Conservation (phyloP, 2,113 vertebrate species). For the Corydoras sp. region DNA sequence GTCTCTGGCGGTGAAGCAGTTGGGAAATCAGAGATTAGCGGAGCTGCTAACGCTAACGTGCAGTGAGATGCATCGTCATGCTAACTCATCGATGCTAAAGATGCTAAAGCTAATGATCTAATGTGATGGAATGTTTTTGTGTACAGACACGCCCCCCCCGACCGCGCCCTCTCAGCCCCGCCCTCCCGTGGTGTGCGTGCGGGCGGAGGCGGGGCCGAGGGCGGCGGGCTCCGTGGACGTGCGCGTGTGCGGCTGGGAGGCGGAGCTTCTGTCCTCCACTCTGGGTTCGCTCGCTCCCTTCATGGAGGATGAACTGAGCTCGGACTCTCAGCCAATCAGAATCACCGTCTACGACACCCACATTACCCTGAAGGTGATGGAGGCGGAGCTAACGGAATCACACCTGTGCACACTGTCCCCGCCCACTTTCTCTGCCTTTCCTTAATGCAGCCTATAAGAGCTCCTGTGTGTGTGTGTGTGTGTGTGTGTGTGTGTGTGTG, state of each 20-base stretch:
- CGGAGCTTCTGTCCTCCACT: conserved; percentile 76
- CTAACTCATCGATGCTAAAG: neutral
- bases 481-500: conserved; percentile 8
- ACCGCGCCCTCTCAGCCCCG: conserved; percentile 25
- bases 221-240: conserved; percentile 75
- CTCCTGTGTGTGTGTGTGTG: too few species aligned
- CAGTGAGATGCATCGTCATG: conserved; percentile 4
- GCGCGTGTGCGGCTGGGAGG: conserved; percentile 63
- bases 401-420: too few species aligned
- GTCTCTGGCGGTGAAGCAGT: conserved; percentile 69
- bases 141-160: conserved; percentile 18
- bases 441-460: too few species aligned
- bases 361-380: conserved; percentile 77
- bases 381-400: neutral
- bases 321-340: conserved; percentile 80
- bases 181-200: conserved; percentile 63
- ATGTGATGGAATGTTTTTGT: neutral
- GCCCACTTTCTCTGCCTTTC: too few species aligned
- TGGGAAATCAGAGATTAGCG: conserved; percentile 73
- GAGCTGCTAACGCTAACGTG: conserved; percentile 66
- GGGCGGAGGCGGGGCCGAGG: conserved; percentile 72
- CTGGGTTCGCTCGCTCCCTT: conserved; percentile 82
- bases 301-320: conserved; percentile 84
- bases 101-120: neutral
- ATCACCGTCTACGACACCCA: conserved; percentile 75